Evolutionary conservation across 1,140 invertebrate species (phyloP).

Genomic region (Drosophila carrolli): DNA sequence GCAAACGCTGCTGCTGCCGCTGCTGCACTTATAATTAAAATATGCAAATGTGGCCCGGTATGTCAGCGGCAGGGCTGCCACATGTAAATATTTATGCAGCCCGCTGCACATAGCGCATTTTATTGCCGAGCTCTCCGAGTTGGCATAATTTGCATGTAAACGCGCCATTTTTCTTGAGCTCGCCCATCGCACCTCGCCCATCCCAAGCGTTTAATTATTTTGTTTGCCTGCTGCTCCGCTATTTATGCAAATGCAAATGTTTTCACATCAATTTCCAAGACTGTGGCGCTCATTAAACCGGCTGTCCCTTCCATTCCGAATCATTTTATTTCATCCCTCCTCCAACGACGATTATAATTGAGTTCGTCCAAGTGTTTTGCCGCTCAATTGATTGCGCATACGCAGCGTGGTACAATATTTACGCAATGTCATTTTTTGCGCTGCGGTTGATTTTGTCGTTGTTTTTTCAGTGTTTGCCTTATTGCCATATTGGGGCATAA

Average conservation of each 20-base stretch:
- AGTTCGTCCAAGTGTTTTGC: conserved; percentile 73
- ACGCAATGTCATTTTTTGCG: conserved; percentile 35
- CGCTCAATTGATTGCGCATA: conserved; percentile 78
- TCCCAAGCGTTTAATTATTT: conserved; percentile 51
- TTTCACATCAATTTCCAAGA: conserved; percentile 44
- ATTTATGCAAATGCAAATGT: conserved; percentile 57
- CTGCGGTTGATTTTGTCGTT: conserved; percentile 34
- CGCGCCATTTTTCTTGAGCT: conserved; percentile 75
- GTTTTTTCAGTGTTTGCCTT: conserved; percentile 26
- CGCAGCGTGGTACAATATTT: conserved; percentile 59
- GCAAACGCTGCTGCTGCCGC: conserved; percentile 7
- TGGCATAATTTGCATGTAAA: conserved; percentile 83
- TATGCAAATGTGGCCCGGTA: conserved; percentile 75
- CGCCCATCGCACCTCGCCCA: conserved; percentile 4
- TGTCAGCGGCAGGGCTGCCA: conserved; percentile 69
- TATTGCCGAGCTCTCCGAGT: conserved; percentile 52
- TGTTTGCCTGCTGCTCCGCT: conserved; percentile 38
- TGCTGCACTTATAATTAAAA: conserved; percentile 80
- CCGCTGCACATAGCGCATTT: conserved; percentile 49
- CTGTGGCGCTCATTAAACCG: conserved; percentile 39
- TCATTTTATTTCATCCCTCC: background rate
- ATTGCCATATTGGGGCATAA: conserved; percentile 46
- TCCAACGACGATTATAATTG: conserved; percentile 61
- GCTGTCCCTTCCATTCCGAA: background rate
- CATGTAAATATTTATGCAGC: conserved; percentile 79